phyloP scores from a whole-genome alignment of 2,888 invertebrate species.

The Brachynemurus nebulosus region DNA sequence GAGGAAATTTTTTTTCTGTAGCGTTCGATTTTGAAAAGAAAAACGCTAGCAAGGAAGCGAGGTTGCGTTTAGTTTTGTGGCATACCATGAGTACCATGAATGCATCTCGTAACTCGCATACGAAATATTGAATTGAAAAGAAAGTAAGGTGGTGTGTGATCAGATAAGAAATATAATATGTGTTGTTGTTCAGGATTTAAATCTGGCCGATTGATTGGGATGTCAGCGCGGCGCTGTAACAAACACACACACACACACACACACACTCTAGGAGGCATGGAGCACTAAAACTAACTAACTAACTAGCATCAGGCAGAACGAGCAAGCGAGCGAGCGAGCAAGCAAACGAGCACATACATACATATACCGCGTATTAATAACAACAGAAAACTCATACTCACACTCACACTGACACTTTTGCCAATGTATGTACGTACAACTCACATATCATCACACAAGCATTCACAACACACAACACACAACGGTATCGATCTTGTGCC shows the following conservation, averaged over 20 bases:
- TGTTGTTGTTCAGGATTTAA: conserved; percentile 36
- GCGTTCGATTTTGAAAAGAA: too few species aligned
- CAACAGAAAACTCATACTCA: too few species aligned
- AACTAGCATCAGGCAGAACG: conserved; percentile 43
- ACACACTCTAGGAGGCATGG: conserved; percentile 31
- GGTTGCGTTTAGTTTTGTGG: too few species aligned
- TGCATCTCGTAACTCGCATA: too few species aligned
- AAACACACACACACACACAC: conserved; percentile 20
- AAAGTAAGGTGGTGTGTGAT: too few species aligned
- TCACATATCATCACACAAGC: background rate
- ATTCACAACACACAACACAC: background rate
- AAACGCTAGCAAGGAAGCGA: too few species aligned
- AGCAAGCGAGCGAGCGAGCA: conserved; percentile 32
- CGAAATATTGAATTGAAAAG: too few species aligned
- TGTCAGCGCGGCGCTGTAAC: conserved; percentile 25
- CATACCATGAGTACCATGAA: too few species aligned
- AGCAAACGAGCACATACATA: conserved; percentile 14
- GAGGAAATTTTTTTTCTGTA: too few species aligned
- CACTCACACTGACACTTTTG: background rate
- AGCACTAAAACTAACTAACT: too few species aligned
- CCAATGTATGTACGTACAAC: background rate
- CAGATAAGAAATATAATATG: conserved; percentile 14
- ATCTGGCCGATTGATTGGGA: conserved; percentile 35
- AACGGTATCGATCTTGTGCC: conserved; percentile 1
- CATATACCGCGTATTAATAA: background rate